Evolutionary conservation across 2,797 vertebrate genomes (phyloP), one percentile per base, ranked within the genome.

Genomic region (Catostomus latipinnis): DNA sequence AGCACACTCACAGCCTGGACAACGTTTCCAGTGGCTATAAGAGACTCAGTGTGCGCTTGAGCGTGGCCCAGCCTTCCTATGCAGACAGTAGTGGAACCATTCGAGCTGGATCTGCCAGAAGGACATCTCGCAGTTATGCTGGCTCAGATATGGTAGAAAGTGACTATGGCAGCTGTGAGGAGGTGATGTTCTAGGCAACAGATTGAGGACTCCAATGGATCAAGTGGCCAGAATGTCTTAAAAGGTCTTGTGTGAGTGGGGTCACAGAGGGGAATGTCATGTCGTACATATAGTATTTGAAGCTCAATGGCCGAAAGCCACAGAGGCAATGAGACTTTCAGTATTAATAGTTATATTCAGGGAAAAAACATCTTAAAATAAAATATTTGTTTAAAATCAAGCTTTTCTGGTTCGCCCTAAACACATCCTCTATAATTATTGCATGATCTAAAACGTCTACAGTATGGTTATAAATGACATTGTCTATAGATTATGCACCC

Each of bases 121-220:
- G 74, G 0, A 92, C 94, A 10, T 90, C 89, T 2, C 87, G 81
- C 2, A 91, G 92, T 86, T 96, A 92, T 0, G 95, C 95, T 34
- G 94, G 95, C 50, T 96, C 94, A 0, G 96, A 98, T 86, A 94
- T 95, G 93, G 94, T 96, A 88, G 97, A 95, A 90, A 99, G 97
- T 0, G 98, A 99, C 86, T 99, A 98, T 0, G 98, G 98, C 60
- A 99, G 98, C 93, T 97, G 96, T 0, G 98, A 99, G 88, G 98
- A 99, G 92, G 97, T 98, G 82, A 98, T 99, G 97, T 98, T 99
- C 89, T 99, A 94, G 87, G 4, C 13, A 22, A 11, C 7, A n/a
- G 14, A 46, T 52, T 9, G 16, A 68, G 53, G 34, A n/a, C 43
- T 22, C 8, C 46, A 1, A 46, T 6, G 58, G 53, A 57, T 53